Evolutionary conservation across 2,113 vertebrate genomes (phyloP), one percentile per base, ranked within the genome.

Genomic region (Copsychus sechellarum): DNA sequence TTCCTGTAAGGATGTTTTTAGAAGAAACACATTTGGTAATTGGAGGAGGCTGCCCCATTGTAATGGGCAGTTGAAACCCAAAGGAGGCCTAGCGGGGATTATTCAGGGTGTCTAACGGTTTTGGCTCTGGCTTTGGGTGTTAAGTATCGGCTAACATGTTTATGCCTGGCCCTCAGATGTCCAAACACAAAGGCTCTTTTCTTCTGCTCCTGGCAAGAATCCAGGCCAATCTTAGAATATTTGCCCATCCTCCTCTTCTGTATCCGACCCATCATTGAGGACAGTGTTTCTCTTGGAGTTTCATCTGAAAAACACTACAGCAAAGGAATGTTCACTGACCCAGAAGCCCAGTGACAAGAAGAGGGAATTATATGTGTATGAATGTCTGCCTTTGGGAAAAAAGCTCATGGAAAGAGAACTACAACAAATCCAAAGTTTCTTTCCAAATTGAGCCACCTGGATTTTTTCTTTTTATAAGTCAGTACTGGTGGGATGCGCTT

Each of bases 131-230:
- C 90, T 98, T 98, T 96, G 98, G 97, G 98, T 98, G 97, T 98
- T 97, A 98, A 98, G 97, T 98, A 98, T 98, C 97, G 97, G 97
- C 98, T 98, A 98, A 98, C 98, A 98, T 98, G 98, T 98, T 98
- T 98, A 97, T 97, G 98, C 98, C 97, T 96, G 97, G 98, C 98
- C 97, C 97, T 98, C 97, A 98, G 97, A 98, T 98, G 97, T 98
- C 97, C 97, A 97, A 94, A 96, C 96, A 98, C 98, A 98, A 98
- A 98, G 98, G 95, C 94, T 67, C 96, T 94, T 98, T 98, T 98
- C 97, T 98, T 98, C 97, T 96, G 62, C 81, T 93, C 82, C 95
- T 98, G 98, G 98, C 98, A 96, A 94, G 92, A 97, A 98, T 98
- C 98, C 98, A 98, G 98, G 97, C 95, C 98, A 98, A 97, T 98